Evolutionary conservation across 2,113 vertebrate species (phyloP).

Genomic region (Abramis brama): DNA sequence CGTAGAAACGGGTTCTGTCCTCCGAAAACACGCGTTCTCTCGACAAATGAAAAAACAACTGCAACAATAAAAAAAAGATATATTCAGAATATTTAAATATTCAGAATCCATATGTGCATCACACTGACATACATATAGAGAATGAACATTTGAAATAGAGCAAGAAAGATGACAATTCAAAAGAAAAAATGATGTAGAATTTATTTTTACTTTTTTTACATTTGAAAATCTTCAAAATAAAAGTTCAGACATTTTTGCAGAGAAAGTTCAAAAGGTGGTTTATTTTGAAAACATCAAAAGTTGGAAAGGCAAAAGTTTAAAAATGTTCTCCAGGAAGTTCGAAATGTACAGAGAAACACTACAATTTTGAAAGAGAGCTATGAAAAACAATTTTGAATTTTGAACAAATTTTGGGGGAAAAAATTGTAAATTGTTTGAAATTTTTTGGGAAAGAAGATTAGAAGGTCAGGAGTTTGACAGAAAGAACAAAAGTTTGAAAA

Average conservation of each 20-base stretch:
- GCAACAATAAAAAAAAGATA: neutral
- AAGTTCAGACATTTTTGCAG: no score
- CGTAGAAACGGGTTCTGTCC: constrained; percentile 97
- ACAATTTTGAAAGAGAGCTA: no score
- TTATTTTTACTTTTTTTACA: no score
- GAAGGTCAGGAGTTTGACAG: neutral
- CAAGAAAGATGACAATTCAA: neutral
- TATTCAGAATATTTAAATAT: neutral
- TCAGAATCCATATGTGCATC: neutral
- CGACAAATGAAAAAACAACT: constrained; percentile 98
- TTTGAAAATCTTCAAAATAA: neutral
- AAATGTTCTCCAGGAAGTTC: neutral
- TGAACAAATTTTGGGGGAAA: no score
- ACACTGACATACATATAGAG: neutral
- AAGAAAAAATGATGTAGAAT: no score
- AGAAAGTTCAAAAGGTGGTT: no score
- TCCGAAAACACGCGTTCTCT: constrained; percentile 96
- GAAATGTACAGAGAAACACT: neutral
- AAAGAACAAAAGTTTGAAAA: neutral
- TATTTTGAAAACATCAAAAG: neutral
- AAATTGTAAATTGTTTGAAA: neutral
- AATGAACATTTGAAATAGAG: neutral
- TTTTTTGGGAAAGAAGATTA: no score
- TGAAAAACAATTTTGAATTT: no score
- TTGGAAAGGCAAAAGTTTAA: neutral